Base-by-base conservation (phyloP, 2,888 invertebrate genomes). In the Linyphia triangularis region DNA sequence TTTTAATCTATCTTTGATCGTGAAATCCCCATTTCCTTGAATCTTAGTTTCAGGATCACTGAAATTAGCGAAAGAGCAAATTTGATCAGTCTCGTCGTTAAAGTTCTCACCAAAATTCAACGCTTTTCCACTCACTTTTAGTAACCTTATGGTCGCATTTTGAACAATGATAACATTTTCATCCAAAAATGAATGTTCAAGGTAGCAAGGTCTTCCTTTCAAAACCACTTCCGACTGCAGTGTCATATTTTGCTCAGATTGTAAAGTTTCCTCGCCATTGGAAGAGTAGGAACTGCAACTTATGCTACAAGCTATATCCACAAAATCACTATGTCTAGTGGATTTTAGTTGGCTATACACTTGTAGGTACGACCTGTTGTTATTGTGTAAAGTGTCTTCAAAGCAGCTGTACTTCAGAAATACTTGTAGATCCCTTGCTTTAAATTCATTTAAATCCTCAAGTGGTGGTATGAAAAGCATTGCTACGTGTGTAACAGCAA, bases 391-490 rank as follows among this genome's bases (percentile, higher is more conserved):
- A 16, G 51, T 51, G 5, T 51, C 51, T 51, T 51, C 51, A 51
- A 16, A 51, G 51, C n/a, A 51, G n/a, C n/a, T 13, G n/a, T 51
- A 51, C 16, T 51, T 51, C 2, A 51, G 16, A 1, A n/a, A n/a
- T n/a, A 51, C 43, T 43, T 28, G 43, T 0, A 28, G 2, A 43
- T 28, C 51, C 5, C 7, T 43, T 2, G 24, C 16, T 43, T 6
- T n/a, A 16, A 70, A 16, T 43, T 43, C 33, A 16, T 10, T 16
- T 9, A 24, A 6, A 7, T 1, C 63, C 10, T 40, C 2, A 9
- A 77, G 7, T 3, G 81, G 82, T 1, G 88, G 81, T 28, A 88
- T 69, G 24, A 73, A 75, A 2, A 82, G 40, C 72, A 88, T 82
- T 16, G 61, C 59, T 3, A 88, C 57, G 30, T 82, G 81, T 13